Evolutionary conservation across 2,888 invertebrate genomes (phyloP).

Genomic region (Cryptus viduatorius): DNA sequence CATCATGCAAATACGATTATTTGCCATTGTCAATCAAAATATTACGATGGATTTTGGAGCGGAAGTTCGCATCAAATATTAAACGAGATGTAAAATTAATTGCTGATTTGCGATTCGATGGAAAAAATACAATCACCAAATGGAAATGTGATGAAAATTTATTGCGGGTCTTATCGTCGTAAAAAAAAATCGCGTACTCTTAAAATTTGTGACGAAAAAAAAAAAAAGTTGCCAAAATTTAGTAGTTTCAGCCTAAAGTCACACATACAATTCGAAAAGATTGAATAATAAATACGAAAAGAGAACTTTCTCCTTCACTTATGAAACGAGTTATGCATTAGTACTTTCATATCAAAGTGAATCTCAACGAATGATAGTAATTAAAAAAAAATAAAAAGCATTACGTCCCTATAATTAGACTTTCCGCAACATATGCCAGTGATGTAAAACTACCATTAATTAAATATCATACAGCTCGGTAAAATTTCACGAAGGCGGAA

Average conservation of each 20-base stretch:
- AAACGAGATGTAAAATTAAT: too few species aligned
- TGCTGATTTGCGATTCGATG: too few species aligned
- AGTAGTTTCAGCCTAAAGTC: too few species aligned
- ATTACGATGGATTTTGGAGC: too few species aligned
- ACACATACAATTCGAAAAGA: too few species aligned
- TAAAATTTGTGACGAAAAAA: too few species aligned
- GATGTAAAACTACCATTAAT: not conserved
- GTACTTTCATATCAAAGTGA: not conserved
- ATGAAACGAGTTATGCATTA: not conserved
- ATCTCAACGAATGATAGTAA: not conserved
- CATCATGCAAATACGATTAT: not conserved
- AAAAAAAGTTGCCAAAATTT: too few species aligned
- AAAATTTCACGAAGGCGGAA: conserved; percentile 12
- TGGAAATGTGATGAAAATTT: too few species aligned
- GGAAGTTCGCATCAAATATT: not conserved
- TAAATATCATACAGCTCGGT: conserved; percentile 34
- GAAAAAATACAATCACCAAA: too few species aligned
- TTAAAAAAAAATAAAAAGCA: not conserved
- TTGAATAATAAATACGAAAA: not conserved
- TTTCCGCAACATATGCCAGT: not conserved
- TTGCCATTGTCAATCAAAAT: too few species aligned
- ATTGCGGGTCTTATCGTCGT: too few species aligned
- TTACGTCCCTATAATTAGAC: not conserved
- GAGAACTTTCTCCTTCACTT: not conserved
- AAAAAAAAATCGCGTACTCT: too few species aligned